phyloP scores from a whole-genome alignment of 2,113 vertebrate genomes.

The Alces alces region DNA sequence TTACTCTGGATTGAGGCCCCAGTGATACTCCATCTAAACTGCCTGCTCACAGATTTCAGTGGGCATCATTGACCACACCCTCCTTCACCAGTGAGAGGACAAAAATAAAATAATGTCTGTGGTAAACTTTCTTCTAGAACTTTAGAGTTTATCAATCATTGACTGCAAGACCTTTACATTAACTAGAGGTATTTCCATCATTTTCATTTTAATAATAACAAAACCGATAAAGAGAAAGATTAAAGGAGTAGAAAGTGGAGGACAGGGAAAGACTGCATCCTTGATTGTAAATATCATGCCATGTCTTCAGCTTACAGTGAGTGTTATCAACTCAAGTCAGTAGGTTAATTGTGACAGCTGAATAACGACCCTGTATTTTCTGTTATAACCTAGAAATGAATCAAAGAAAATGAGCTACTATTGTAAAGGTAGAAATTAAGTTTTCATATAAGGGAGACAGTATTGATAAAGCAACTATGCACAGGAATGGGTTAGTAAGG shows the following conservation, averaged over 20 bases:
- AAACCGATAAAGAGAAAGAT: background rate
- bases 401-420: background rate
- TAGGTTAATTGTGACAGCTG: background rate
- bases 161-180: background rate
- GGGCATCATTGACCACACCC: background rate
- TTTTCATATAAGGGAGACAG: background rate
- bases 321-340: background rate
- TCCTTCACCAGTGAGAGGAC: background rate
- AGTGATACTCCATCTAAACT: background rate
- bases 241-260: background rate
- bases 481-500: constrained; percentile 9
- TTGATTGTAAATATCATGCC: background rate
- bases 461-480: background rate
- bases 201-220: background rate
- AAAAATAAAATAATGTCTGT: background rate
- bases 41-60: background rate
- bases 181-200: background rate
- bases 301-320: background rate
- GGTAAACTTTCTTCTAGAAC: background rate
- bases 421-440: background rate
- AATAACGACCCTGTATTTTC: background rate
- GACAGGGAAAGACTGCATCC: background rate
- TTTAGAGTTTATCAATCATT: background rate
- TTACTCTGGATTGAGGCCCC: background rate
- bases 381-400: background rate